phyloP scores from a whole-genome alignment of 2,113 vertebrate genomes.

The Stomatorhinus ivindoensis region DNA sequence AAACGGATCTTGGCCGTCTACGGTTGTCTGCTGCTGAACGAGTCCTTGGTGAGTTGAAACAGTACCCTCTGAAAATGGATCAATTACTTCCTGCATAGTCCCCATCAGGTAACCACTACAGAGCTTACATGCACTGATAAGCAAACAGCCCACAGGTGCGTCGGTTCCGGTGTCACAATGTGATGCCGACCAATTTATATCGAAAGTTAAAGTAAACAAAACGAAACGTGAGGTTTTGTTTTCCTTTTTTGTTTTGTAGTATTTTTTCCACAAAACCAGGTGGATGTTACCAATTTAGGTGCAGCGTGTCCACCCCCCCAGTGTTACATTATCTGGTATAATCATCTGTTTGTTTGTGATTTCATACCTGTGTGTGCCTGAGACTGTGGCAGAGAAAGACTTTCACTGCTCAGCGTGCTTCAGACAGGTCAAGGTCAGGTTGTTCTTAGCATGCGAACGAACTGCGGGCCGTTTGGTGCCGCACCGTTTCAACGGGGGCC shows the following conservation, averaged over 20 bases:
- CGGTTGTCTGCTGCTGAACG: background rate
- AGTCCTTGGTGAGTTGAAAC: background rate
- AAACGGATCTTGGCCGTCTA: background rate
- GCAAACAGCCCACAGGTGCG: background rate
- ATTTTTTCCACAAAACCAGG: background rate
- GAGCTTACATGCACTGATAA: background rate
- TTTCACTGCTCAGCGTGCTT: slow-evolving; percentile 46
- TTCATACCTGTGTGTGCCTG: background rate
- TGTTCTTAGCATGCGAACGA: slow-evolving; percentile 42
- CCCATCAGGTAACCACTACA: background rate
- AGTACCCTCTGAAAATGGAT: background rate
- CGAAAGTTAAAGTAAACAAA: background rate
- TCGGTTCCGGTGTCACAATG: background rate
- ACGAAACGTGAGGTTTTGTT: background rate
- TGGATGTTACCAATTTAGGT: background rate
- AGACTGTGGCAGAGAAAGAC: background rate
- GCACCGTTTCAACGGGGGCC: slow-evolving; percentile 27
- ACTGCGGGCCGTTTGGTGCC: background rate
- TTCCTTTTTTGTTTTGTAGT: background rate
- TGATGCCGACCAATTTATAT: background rate
- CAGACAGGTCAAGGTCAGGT: slow-evolving; percentile 64
- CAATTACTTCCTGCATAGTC: background rate
- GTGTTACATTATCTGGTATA: background rate
- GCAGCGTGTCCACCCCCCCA: background rate
- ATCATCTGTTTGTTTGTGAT: background rate